Conservation (phyloP, 2,797 vertebrate species). For the Hipposideros larvatus region DNA sequence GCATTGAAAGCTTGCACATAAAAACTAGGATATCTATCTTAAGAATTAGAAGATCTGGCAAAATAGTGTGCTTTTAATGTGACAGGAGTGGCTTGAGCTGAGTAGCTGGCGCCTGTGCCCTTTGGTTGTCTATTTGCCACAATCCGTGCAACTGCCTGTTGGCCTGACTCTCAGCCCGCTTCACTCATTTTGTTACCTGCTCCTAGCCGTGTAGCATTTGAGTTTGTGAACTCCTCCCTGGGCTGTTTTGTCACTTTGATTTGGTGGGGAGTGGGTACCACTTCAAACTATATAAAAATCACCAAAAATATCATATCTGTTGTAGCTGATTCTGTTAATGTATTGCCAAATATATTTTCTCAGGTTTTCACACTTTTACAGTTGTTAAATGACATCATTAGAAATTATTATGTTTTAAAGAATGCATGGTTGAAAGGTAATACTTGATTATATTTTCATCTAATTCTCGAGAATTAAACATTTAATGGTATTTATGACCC, state of each 20-base stretch:
- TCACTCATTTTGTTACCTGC: neutral
- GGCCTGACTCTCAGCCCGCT: neutral
- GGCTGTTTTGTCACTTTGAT: neutral
- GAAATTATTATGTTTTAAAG: constrained; percentile 47
- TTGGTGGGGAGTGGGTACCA: neutral
- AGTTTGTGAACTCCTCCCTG: constrained; percentile 32
- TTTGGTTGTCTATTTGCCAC: neutral
- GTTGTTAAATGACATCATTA: constrained; percentile 30
- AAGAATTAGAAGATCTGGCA: constrained; percentile 31
- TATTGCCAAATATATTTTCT: constrained; percentile 14
- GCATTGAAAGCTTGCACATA: neutral
- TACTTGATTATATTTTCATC: neutral
- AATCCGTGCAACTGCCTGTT: neutral
- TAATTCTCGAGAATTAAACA: constrained; percentile 9
- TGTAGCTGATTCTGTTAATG: constrained; percentile 38
- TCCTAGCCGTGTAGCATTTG: neutral
- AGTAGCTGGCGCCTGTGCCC: neutral
- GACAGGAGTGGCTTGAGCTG: neutral
- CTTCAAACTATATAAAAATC: constrained; percentile 45
- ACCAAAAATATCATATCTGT: constrained; percentile 43
- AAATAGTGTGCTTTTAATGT: neutral
- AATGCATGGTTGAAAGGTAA: constrained; percentile 44
- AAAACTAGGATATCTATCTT: constrained; percentile 10
- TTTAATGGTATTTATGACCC: neutral
- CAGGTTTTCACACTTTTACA: neutral